Evolutionary conservation across 2,797 vertebrate genomes (phyloP), one percentile per base, ranked within the genome.

Genomic region (Pseudocheirus occidentalis): DNA sequence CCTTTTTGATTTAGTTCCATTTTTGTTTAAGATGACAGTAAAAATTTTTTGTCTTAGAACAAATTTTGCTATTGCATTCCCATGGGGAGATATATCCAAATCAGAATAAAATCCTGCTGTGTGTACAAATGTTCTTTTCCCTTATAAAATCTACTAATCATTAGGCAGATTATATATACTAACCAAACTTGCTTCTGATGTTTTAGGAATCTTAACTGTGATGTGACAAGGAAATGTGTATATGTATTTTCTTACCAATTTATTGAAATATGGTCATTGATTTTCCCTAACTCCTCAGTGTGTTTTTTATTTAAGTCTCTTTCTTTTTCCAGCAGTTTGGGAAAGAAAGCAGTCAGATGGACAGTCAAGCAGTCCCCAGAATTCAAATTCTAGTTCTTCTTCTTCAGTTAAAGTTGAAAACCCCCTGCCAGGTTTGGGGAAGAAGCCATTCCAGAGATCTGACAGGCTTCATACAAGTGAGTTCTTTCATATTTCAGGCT

Each of bases 391-490:
- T 94, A 98, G 97, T 89, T 98, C 98, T 73, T 98, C 98, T 9
- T 98, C 98, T 21, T 99, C 98, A 16, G 94, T 98, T 95, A 99
- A 99, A 98, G 98, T 99, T 59, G 99, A 99, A 29, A 98, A 97
- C 46, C 99, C 99, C 96, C 98, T 99, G 97, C 98, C 99, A 4
- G 98, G 98, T 1, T 97, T 99, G 97, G 98, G 99, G 9, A 99
- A 99, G 98, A 99, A 99, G 95, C 98, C 99, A 1, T 98, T 99
- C 96, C 99, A 99, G 98, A 99, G 99, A 66, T 99, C 99, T 13
- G 98, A 99, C 96, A 98, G 99, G 92, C 99, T 99, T 21, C 99
- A 98, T 40, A 99, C 99, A 98, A 99, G 99, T 99, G 98, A 99
- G 98, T 98, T 46, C 52, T 0, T 93, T 90, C 28, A 55, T 53